Percentiles rank a stretch among this genome's conserved stretches.
Evolutionary conservation across 2,113 vertebrate genomes (phyloP).

Genomic region (Progne subis): DNA sequence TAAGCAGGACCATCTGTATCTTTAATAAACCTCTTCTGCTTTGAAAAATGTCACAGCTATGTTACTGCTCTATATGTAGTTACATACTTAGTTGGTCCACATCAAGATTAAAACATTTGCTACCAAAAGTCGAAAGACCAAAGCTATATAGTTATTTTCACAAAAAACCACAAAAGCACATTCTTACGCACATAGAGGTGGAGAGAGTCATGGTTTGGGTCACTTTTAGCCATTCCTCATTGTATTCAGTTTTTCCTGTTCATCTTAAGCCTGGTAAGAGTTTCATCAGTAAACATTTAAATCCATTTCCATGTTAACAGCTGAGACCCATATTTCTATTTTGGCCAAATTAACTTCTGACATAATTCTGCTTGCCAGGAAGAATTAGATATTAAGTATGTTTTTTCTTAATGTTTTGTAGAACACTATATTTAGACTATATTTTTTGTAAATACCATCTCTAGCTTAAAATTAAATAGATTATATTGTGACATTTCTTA

Average conservation of each 20-base stretch:
- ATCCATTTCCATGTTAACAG: not conserved
- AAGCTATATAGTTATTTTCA: not conserved
- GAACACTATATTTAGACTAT: not conserved
- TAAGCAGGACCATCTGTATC: not conserved
- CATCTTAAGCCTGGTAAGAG: not conserved
- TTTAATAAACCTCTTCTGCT: not conserved
- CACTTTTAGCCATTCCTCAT: not conserved
- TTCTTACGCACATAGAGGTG: accelerated
- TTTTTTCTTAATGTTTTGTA: not conserved
- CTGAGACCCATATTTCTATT: not conserved
- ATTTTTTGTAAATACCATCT: not conserved
- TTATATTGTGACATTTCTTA: not conserved
- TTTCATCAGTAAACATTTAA: not conserved
- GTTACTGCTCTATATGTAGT: not conserved
- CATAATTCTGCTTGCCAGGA: not conserved
- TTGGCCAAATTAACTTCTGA: not conserved
- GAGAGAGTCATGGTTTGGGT: not conserved
- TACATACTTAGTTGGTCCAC: not conserved
- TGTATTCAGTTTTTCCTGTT: not conserved
- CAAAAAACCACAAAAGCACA: not conserved
- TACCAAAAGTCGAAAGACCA: not conserved
- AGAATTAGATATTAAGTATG: not conserved
- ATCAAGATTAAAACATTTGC: not conserved
- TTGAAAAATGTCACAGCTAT: not conserved
- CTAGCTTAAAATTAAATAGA: not conserved